Evolutionary conservation across 2,888 invertebrate genomes (phyloP).

Genomic region (Lithophane socia): DNA sequence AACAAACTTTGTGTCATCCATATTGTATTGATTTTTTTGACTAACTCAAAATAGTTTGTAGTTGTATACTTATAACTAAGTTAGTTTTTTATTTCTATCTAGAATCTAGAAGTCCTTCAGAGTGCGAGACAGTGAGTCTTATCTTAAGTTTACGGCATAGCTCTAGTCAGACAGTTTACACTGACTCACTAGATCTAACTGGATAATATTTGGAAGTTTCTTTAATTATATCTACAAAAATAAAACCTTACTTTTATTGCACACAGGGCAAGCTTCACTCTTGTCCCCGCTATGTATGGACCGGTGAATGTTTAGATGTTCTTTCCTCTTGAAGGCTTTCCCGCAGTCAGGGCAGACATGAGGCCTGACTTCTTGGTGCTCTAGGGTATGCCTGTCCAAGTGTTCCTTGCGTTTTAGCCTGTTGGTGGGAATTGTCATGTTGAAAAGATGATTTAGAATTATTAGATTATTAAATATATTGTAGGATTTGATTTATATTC

Average conservation of each 20-base stretch:
- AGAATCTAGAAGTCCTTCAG: background rate
- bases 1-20: background rate
- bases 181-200: background rate
- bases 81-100: background rate
- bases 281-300: constrained; percentile 95
- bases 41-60: background rate
- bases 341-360: constrained; percentile 94
- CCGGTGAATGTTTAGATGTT: constrained; percentile 94
- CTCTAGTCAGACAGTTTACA: background rate
- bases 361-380: constrained; percentile 94
- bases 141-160: background rate
- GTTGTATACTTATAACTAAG: background rate
- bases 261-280: constrained; percentile 93
- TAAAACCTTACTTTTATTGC: constrained; percentile 90
- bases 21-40: background rate
- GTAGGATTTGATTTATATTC: background rate
- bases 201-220: background rate
- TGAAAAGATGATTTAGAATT: background rate
- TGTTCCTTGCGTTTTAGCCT: constrained; percentile 94
- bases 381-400: constrained; percentile 93
- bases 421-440: constrained; percentile 9
- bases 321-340: constrained; percentile 95
- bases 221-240: background rate
- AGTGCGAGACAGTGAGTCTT: background rate
- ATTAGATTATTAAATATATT: background rate